These are phyloP conservation scores for Pandemis corylana DNA, from an alignment of 2,888 invertebrate genomes.

Conservation along the genomic window DNA sequence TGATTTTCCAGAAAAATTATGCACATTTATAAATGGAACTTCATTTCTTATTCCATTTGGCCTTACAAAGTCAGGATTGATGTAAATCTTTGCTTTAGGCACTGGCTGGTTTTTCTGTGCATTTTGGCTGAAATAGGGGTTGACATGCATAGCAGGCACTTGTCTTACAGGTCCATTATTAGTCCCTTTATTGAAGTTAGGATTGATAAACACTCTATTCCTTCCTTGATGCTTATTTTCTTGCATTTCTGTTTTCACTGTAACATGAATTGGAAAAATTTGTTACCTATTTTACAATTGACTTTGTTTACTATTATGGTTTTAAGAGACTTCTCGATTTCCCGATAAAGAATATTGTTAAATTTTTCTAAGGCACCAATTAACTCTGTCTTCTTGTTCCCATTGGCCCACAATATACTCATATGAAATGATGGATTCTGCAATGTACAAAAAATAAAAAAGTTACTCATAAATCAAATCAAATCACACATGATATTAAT, in stretches of 20 bases:
- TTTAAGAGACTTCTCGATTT: slow-evolving; percentile 65
- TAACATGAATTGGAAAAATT: slow-evolving; percentile 85
- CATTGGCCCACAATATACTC: slow-evolving; percentile 92
- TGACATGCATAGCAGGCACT: slow-evolving; percentile 61
- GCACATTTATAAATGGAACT: not conserved
- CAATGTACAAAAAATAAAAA: slow-evolving; percentile 56
- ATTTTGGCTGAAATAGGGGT: slow-evolving; percentile 65
- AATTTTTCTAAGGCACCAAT: slow-evolving; percentile 76
- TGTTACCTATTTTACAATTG: slow-evolving; percentile 91
- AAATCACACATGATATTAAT: slow-evolving; percentile 19
- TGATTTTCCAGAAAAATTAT: slow-evolving; percentile 8
- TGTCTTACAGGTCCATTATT: slow-evolving; percentile 38
- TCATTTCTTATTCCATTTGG: slow-evolving; percentile 34
- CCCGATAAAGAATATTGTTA: slow-evolving; percentile 69
- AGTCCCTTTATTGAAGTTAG: slow-evolving; percentile 67
- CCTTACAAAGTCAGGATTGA: slow-evolving; percentile 79
- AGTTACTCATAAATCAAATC: not conserved
- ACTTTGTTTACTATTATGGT: slow-evolving; percentile 82
- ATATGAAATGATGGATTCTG: slow-evolving; percentile 94
- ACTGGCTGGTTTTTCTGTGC: slow-evolving; percentile 44
- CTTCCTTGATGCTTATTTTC: slow-evolving; percentile 49
- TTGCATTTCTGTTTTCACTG: slow-evolving; percentile 39
- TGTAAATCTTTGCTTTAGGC: slow-evolving; percentile 68
- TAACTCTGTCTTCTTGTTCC: slow-evolving; percentile 85
- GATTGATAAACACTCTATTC: slow-evolving; percentile 74